These are phyloP conservation scores for Cephalotes varians DNA, from an alignment of 2,888 invertebrate species.

Conservation along the genomic window DNA sequence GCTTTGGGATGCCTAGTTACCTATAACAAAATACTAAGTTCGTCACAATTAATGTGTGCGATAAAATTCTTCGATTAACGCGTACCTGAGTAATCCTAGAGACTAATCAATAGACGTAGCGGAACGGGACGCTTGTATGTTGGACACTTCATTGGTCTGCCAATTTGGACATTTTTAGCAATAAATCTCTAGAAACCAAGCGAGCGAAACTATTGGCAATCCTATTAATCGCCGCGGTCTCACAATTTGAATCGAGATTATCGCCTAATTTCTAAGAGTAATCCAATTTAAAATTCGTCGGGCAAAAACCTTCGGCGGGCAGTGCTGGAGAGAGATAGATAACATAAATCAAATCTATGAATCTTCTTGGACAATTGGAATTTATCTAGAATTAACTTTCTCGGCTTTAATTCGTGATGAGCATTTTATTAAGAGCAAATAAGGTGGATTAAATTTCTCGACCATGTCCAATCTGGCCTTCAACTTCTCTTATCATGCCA, in stretches of 20 bases:
- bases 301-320: conserved; percentile 61
- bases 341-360: conserved; percentile 1
- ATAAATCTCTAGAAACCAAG: conserved; percentile 40
- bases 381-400: conserved; percentile 2
- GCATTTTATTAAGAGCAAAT: not conserved
- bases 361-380: conserved; percentile 10
- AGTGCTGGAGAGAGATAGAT: conserved; percentile 56
- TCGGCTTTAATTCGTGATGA: not conserved
- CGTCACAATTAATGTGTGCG: conserved; percentile 18
- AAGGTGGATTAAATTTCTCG: not conserved
- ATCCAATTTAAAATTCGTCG: conserved; percentile 58
- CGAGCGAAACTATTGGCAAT: conserved; percentile 3
- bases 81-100: conserved; percentile 28
- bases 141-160: conserved; percentile 13
- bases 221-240: conserved; percentile 12
- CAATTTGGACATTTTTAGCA: conserved; percentile 37
- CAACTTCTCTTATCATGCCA: not conserved
- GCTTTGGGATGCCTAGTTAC: conserved; percentile 37
- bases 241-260: conserved; percentile 56
- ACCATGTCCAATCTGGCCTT: not conserved
- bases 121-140: conserved; percentile 22
- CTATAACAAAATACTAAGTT: conserved; percentile 51
- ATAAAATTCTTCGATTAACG: conserved; percentile 18
- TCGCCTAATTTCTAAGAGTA: conserved; percentile 39
- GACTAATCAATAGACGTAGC: conserved; percentile 32